A percentile compares a stretch with the other conserved stretches of the same genome.
These are phyloP conservation scores for Listronotus bonariensis DNA, from an alignment of 1,140 invertebrate species.

Conservation along the genomic window DNA sequence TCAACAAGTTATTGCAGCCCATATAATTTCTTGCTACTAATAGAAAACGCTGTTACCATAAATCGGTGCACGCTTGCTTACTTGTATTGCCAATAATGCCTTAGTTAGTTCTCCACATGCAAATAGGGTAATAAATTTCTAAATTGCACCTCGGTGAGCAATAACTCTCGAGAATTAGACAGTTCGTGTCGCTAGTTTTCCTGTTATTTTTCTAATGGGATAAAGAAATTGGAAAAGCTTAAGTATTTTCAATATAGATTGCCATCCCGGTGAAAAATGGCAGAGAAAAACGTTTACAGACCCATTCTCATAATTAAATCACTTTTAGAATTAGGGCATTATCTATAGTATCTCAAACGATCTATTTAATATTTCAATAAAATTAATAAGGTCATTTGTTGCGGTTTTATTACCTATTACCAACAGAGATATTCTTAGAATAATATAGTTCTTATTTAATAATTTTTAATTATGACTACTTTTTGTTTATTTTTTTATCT, in stretches of 20 bases:
- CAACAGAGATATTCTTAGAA: too few relatives aligned
- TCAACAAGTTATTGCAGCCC: slow-evolving; percentile 15
- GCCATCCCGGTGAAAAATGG: slow-evolving; percentile 18
- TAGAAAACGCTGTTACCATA: slow-evolving; percentile 33
- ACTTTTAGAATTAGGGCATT: too few relatives aligned
- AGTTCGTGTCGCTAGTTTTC: slow-evolving; percentile 36
- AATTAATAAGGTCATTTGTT: too few relatives aligned
- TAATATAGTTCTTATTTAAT: too few relatives aligned
- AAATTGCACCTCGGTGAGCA: slow-evolving; percentile 38
- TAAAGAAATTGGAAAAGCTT: slow-evolving; percentile 37
- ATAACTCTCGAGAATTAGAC: slow-evolving; percentile 37
- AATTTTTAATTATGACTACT: too few relatives aligned
- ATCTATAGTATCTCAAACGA: too few relatives aligned
- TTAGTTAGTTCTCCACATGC: slow-evolving; percentile 36
- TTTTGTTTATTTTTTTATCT: too few relatives aligned
- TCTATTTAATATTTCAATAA: too few relatives aligned
- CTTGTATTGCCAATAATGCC: slow-evolving; percentile 36
- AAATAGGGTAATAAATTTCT: slow-evolving; percentile 36
- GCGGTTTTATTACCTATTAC: too few relatives aligned
- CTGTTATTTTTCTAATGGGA: slow-evolving; percentile 38
- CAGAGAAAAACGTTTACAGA: neutral
- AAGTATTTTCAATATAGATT: slow-evolving; percentile 35
- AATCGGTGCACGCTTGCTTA: slow-evolving; percentile 33
- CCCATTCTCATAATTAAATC: slow-evolving; percentile 22
- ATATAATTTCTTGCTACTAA: slow-evolving; percentile 27